Percentiles rank a stretch among this genome's conserved stretches.
These are phyloP conservation scores for Tamandua tetradactyla DNA, from an alignment of 2,797 vertebrate species.

Conservation along the genomic window DNA sequence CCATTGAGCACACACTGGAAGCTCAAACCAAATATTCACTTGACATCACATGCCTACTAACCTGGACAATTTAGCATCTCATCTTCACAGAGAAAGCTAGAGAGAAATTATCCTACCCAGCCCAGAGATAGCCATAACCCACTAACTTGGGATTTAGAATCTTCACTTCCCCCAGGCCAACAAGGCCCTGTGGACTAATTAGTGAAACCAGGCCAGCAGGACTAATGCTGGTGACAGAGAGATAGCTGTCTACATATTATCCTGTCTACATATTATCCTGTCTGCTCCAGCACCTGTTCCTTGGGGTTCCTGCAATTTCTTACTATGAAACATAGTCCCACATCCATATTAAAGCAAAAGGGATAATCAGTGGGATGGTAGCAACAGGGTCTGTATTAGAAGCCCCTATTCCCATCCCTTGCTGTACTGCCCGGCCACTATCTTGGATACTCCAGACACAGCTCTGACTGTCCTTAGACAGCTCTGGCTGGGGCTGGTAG, in stretches of 20 bases:
- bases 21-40: constrained; percentile 60
- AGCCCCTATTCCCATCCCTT: background rate
- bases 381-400: background rate
- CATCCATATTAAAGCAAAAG: background rate
- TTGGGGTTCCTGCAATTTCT: background rate
- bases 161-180: background rate
- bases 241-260: background rate
- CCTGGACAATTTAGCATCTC: constrained; percentile 49
- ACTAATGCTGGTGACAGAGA: background rate
- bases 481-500: background rate
- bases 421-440: background rate
- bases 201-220: background rate
- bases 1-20: constrained; percentile 57
- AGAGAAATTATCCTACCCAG: constrained; percentile 54
- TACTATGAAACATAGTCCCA: background rate
- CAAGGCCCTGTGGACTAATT: background rate
- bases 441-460: background rate
- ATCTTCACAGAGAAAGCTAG: constrained; percentile 36
- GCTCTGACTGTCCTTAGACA: background rate
- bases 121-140: background rate
- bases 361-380: background rate
- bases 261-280: background rate
- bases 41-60: constrained; percentile 35
- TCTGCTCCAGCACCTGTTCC: background rate
- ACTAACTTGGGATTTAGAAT: background rate